These are phyloP conservation scores for Butorides virescens DNA, from an alignment of 2,113 vertebrate genomes.

Conservation along the genomic window DNA sequence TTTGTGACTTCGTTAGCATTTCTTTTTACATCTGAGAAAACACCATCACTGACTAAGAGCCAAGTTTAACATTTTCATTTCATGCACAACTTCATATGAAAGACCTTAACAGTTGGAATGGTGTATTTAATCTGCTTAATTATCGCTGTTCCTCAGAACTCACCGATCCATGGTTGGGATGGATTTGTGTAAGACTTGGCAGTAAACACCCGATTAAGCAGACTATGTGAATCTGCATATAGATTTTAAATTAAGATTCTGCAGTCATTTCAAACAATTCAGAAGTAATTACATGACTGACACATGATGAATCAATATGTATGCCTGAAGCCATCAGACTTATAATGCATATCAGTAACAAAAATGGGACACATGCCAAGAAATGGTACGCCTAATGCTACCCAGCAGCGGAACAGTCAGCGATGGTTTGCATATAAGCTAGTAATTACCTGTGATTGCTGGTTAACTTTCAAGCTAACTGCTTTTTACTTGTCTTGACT, in stretches of 20 bases:
- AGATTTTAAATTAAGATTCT: background rate
- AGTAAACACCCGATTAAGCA: background rate
- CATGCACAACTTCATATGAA: background rate
- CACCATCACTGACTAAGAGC: background rate
- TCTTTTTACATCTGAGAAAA: background rate
- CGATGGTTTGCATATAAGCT: background rate
- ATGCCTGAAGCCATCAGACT: background rate
- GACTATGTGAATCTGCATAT: background rate
- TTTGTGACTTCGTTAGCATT: background rate
- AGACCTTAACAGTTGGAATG: background rate
- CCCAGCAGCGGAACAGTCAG: background rate
- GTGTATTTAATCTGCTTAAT: background rate
- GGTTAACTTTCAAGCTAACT: background rate
- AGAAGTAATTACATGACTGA: constrained; percentile 22
- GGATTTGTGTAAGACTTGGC: background rate
- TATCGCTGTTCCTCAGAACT: background rate
- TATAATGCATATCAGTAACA: background rate
- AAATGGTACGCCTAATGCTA: background rate
- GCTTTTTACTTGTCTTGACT: background rate
- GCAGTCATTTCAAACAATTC: background rate
- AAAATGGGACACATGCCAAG: background rate
- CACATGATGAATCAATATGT: constrained; percentile 6
- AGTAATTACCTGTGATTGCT: background rate
- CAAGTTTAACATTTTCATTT: background rate
- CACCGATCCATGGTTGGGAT: background rate